Percentiles rank a stretch among this genome's conserved stretches.
Evolutionary conservation across 2,888 invertebrate genomes (phyloP).

Genomic region (Epiblema foenella): DNA sequence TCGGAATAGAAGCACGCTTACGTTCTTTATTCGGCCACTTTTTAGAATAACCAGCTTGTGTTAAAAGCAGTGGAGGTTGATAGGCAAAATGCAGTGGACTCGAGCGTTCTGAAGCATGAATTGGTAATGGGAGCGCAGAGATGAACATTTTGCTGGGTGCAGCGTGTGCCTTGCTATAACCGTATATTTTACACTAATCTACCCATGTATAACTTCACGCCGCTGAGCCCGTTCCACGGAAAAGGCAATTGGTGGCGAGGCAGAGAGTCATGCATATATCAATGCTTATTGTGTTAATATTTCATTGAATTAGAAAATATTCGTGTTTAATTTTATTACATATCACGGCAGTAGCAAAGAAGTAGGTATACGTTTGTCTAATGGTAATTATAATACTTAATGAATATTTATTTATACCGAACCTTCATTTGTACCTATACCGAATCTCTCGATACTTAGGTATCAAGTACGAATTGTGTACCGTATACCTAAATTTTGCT

Average conservation of each 20-base stretch:
- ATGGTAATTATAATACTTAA: too few species aligned
- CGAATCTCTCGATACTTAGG: too few species aligned
- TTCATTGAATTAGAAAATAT: background rate
- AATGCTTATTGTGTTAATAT: background rate
- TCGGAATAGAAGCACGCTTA: conserved; percentile 13
- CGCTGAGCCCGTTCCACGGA: background rate
- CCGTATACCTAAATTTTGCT: too few species aligned
- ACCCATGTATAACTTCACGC: conserved; percentile 10
- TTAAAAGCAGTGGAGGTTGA: conserved; percentile 53
- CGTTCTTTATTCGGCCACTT: conserved; percentile 32
- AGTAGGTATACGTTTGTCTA: too few species aligned
- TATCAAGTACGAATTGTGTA: too few species aligned
- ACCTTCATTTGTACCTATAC: too few species aligned
- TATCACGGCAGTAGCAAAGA: too few species aligned
- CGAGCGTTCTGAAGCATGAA: conserved; percentile 64
- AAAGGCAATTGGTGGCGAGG: background rate
- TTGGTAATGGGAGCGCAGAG: conserved; percentile 65
- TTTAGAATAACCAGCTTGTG: conserved; percentile 46
- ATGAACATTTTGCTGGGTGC: conserved; percentile 63
- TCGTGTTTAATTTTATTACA: background rate
- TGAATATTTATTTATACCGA: too few species aligned
- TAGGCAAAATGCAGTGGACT: conserved; percentile 58
- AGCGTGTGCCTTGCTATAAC: conserved; percentile 48
- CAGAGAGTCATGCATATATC: background rate
- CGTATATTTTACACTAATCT: conserved; percentile 36